A percentile compares a stretch with the other conserved stretches of the same genome.
Evolutionary conservation across 2,113 vertebrate genomes (phyloP).

Genomic region (Ictalurus furcatus): DNA sequence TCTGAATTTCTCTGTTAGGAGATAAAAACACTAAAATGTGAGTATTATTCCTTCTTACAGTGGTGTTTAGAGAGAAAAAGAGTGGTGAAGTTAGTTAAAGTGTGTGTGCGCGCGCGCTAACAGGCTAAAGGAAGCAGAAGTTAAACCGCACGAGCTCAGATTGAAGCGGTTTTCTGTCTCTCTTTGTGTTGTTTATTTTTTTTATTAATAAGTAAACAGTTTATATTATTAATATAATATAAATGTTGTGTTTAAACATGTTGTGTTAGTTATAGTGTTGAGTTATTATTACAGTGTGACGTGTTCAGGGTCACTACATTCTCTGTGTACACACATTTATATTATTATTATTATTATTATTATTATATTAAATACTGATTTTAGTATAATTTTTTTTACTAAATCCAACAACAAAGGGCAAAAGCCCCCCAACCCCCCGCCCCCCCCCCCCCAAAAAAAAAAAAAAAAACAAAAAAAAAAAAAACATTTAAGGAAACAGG

Average conservation of each 20-base stretch:
- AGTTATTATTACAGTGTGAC: not conserved
- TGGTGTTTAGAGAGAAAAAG: not conserved
- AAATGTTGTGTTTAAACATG: not conserved
- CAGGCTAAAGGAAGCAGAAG: not conserved
- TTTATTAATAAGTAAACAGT: no score
- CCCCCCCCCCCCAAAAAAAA: no score
- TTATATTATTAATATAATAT: not conserved
- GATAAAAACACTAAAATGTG: not conserved
- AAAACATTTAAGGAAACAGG: no score
- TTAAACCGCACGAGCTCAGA: not conserved
- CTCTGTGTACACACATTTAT: no score
- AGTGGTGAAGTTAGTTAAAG: no score
- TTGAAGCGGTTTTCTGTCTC: not conserved
- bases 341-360: no score
- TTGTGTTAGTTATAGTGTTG: not conserved
- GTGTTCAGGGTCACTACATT: no score
- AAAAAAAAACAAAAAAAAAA: no score
- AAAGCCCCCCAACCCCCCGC: no score
- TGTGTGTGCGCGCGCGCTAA: not conserved
- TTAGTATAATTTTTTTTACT: no score
- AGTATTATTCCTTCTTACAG: not conserved
- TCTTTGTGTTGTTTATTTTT: not conserved
- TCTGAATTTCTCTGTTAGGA: not conserved
- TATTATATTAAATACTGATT: no score
- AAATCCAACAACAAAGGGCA: no score